Evolutionary conservation across 2,888 invertebrate genomes (phyloP).

Genomic region (Dasypolia templi): DNA sequence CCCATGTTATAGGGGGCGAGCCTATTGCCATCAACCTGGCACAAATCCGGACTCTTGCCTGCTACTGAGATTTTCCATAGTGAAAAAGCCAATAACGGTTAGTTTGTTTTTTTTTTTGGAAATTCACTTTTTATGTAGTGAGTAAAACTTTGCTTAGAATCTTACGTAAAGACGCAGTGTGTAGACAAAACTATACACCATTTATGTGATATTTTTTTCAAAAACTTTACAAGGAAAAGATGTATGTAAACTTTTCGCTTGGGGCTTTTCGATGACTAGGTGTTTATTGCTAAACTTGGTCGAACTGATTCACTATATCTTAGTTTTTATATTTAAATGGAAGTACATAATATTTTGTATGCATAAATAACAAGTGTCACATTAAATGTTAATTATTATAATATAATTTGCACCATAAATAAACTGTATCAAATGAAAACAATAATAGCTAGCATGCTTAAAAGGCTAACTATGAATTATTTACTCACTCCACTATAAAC

Average conservation of each 20-base stretch:
- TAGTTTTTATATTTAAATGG: background rate
- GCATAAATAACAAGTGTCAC: background rate
- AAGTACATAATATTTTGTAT: background rate
- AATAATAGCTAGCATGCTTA: background rate
- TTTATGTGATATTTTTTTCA: background rate
- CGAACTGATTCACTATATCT: slow-evolving; percentile 8
- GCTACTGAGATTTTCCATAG: no score
- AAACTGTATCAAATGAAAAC: background rate
- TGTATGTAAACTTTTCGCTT: background rate
- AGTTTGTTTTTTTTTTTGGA: no score
- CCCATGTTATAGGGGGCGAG: no score
- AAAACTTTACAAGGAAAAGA: background rate
- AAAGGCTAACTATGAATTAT: background rate
- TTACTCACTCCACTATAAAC: background rate
- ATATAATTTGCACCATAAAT: background rate
- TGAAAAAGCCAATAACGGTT: no score
- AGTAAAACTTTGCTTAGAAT: no score
- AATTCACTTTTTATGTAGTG: no score
- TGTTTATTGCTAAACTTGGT: background rate
- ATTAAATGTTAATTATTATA: background rate
- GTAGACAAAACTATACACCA: background rate
- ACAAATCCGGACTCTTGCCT: no score
- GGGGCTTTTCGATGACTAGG: slow-evolving; percentile 6
- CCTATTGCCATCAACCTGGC: no score
- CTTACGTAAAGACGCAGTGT: background rate